These are phyloP conservation scores for Tetanocera ferruginea DNA, from an alignment of 2,888 invertebrate genomes.

Conservation along the genomic window DNA sequence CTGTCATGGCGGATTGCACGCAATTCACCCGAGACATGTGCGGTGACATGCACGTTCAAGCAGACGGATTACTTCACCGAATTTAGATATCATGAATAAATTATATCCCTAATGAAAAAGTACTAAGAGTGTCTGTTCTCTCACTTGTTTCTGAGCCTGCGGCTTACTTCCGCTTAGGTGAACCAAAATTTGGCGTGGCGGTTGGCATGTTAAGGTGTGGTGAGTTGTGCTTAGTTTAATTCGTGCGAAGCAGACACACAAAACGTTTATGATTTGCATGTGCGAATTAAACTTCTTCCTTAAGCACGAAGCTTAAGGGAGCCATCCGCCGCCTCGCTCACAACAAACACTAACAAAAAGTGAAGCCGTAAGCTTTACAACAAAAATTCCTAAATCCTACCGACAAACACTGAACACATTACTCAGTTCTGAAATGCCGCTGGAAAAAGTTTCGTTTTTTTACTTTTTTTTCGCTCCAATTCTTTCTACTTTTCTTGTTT, in stretches of 20 bases:
- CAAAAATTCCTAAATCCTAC: constrained; percentile 22
- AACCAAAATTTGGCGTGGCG: not conserved
- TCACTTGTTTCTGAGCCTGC: not conserved
- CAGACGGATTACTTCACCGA: constrained; percentile 17
- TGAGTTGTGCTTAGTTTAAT: not conserved
- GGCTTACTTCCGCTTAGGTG: constrained; percentile 16
- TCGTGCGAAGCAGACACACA: not conserved
- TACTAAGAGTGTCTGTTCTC: constrained; percentile 12
- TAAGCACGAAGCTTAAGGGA: not conserved
- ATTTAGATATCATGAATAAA: constrained; percentile 29
- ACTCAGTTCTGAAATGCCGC: constrained; percentile 6
- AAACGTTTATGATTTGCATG: constrained; percentile 24
- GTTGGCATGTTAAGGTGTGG: not conserved
- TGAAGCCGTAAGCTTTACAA: constrained; percentile 21
- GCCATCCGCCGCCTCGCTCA: not conserved
- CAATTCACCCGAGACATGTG: not conserved
- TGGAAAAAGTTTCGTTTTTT: constrained; percentile 13
- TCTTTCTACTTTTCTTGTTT: not conserved
- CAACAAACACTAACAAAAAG: not conserved
- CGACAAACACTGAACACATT: constrained; percentile 13
- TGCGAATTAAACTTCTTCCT: constrained; percentile 14
- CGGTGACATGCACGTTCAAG: constrained; percentile 30
- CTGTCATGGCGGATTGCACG: not conserved
- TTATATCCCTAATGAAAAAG: constrained; percentile 24
- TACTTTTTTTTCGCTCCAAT: not conserved